Base-by-base conservation (phyloP, 2,113 vertebrate species). In the Marmota monax region DNA sequence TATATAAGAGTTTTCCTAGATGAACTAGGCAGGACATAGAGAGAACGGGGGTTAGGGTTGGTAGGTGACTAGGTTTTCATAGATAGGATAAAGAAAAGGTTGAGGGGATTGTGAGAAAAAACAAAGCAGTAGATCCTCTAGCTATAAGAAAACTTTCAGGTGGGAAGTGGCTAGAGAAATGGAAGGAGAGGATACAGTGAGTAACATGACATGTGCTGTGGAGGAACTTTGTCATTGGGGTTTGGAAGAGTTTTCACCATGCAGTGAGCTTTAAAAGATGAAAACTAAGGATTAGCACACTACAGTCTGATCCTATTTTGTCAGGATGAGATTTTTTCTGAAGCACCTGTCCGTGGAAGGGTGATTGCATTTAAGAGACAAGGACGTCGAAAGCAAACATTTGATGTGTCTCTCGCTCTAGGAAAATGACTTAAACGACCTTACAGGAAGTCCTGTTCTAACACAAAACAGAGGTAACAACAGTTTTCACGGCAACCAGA, bases 401-500 rank as follows among this genome's bases (percentile, higher is more conserved):
- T 90, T 92, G 90, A 93, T 92, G 51, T 4, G 53, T 82, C 65
- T 87, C 20, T 22, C 25, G 88, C 22, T 85, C 88, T 69, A 85
- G 39, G 74, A 93, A 97, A 93, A 94, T 78, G 56, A 90, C 29
- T 84, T 77, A 74, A n/a, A 32, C 90, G 22, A 90, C 8, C 16
- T 73, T 88, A 76, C 14, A 69, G 39, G n/a, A 96, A 92, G 27
- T 7, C 58, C 22, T 63, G 96, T 92, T 78, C 82, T 92, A 96
- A 88, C 42, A 94, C 42, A 96, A 95, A 94, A 82, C 56, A 89
- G 92, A 90, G 48, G 70, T 58, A 63, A 84, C 2, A 72, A 67
- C 4, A 34, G 37, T 97, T 45, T 97, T 88, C 70, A 84, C 79
- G 58, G 82, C 90, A 97, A 95, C 61, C 42, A 58, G n/a, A n/a